Percentiles rank a stretch among this genome's conserved stretches.
Conservation (phyloP, 2,113 vertebrate species). For the Pangasianodon hypophthalmus region DNA sequence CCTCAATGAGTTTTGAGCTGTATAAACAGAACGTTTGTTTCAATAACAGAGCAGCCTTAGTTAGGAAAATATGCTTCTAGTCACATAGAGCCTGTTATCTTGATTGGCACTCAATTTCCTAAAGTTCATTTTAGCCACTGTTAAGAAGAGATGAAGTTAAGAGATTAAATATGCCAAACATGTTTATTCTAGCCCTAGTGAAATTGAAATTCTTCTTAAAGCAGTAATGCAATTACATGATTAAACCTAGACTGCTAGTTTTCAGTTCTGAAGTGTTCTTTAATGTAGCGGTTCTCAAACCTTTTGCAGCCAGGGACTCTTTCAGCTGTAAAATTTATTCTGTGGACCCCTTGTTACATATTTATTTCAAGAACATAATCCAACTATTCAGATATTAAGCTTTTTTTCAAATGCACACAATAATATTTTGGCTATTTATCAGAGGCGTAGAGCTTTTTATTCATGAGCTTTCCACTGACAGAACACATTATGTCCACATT, state of each 20-base stretch:
- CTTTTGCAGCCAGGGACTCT: not conserved
- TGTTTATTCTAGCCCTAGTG: not conserved
- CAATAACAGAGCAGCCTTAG: not conserved
- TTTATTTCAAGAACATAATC: not conserved
- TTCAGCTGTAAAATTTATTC: not conserved
- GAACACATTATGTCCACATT: not conserved
- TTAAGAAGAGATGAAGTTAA: not conserved
- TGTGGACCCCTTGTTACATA: not conserved
- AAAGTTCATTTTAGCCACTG: not conserved
- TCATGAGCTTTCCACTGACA: not conserved
- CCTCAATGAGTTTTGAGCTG: slow-evolving; percentile 2
- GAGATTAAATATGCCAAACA: not conserved
- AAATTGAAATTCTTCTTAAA: slow-evolving; percentile 53
- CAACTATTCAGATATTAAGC: not conserved
- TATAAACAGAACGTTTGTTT: slow-evolving; percentile 1
- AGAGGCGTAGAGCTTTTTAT: not conserved
- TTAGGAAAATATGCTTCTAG: slow-evolving; percentile 6
- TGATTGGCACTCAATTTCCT: not conserved
- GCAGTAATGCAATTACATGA: not conserved
- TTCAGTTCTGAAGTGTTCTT: not conserved
- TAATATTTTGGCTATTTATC: not conserved
- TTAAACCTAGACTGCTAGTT: not conserved
- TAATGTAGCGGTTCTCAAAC: not conserved
- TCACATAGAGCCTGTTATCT: not conserved
- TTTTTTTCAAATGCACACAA: not conserved